A percentile compares a stretch with the other conserved stretches of the same genome.
These are phyloP conservation scores for Cosmopolites sordidus DNA, from an alignment of 2,888 invertebrate species.

Conservation along the genomic window DNA sequence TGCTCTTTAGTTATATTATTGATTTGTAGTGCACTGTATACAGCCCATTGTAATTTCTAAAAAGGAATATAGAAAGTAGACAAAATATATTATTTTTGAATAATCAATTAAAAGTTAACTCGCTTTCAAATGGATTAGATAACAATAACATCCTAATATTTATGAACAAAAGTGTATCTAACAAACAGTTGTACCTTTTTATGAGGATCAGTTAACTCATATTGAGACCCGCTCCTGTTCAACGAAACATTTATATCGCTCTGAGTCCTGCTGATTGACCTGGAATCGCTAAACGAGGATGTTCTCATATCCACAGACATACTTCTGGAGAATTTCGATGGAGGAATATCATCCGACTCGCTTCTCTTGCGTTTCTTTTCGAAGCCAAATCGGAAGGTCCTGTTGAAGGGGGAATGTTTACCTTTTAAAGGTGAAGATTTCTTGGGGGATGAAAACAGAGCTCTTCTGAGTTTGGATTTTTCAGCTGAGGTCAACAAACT, in stretches of 20 bases:
- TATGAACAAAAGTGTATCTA: too few species aligned
- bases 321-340: conserved; percentile 55
- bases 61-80: conserved; percentile 31
- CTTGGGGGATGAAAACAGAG: conserved; percentile 36
- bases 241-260: conserved; percentile 30
- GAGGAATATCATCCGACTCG: conserved; percentile 43
- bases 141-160: not conserved
- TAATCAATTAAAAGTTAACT: too few species aligned
- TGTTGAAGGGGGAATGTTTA: conserved; percentile 50
- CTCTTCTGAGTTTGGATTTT: conserved; percentile 22
- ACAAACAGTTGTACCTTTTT: conserved; percentile 56
- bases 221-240: conserved; percentile 30
- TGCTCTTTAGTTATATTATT: conserved; percentile 68
- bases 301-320: conserved; percentile 56
- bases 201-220: conserved; percentile 58
- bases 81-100: too few species aligned
- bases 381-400: conserved; percentile 19
- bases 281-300: conserved; percentile 27
- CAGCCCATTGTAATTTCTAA: conserved; percentile 78
- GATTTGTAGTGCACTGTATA: conserved; percentile 68
- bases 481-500: conserved; percentile 21
- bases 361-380: conserved; percentile 53
- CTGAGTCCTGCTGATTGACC: conserved; percentile 25
- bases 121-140: not conserved
- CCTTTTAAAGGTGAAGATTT: conserved; percentile 23